phyloP scores from a whole-genome alignment of 2,113 vertebrate species.

The Sinocyclocheilus maitianheensis region DNA sequence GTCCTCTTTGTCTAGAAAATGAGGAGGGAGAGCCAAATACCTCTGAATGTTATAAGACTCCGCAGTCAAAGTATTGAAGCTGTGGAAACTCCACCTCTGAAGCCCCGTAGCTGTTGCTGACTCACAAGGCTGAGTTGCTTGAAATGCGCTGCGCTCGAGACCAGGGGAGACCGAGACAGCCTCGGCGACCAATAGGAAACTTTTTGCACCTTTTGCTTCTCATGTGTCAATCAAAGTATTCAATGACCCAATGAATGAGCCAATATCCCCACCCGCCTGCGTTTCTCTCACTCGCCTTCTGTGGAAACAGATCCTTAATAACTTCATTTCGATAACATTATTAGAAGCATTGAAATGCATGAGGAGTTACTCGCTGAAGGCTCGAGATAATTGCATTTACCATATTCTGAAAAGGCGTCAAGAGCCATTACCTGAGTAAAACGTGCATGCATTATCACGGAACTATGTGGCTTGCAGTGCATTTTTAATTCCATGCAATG shows the following conservation, averaged over 20 bases:
- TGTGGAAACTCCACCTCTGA: slow-evolving; percentile 56
- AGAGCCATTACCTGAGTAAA: slow-evolving; percentile 19
- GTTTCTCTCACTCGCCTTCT: neutral
- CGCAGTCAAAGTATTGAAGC: slow-evolving; percentile 36
- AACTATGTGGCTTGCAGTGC: neutral
- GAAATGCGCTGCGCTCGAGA: slow-evolving; percentile 56
- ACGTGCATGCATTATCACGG: neutral
- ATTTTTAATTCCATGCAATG: neutral
- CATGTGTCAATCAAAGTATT: slow-evolving; percentile 72
- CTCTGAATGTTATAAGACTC: neutral
- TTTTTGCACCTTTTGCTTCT: slow-evolving; percentile 72
- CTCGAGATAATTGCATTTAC: neutral
- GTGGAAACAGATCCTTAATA: slow-evolving; percentile 35
- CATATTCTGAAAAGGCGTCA: neutral
- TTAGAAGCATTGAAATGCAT: slow-evolving; percentile 30
- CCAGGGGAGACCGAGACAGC: slow-evolving; percentile 68
- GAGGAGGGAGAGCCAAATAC: neutral
- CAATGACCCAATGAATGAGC: slow-evolving; percentile 66
- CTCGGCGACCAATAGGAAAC: slow-evolving; percentile 72
- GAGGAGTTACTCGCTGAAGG: neutral
- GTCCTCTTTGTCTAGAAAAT: slow-evolving; percentile 52
- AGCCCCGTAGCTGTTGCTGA: slow-evolving; percentile 37
- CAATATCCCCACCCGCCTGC: slow-evolving; percentile 29
- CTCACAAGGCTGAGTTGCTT: slow-evolving; percentile 55
- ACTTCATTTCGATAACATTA: slow-evolving; percentile 30